A percentile compares a stretch with the other conserved stretches of the same genome.
Conservation (phyloP, 2,797 vertebrate genomes). For the Danio kyathit region DNA sequence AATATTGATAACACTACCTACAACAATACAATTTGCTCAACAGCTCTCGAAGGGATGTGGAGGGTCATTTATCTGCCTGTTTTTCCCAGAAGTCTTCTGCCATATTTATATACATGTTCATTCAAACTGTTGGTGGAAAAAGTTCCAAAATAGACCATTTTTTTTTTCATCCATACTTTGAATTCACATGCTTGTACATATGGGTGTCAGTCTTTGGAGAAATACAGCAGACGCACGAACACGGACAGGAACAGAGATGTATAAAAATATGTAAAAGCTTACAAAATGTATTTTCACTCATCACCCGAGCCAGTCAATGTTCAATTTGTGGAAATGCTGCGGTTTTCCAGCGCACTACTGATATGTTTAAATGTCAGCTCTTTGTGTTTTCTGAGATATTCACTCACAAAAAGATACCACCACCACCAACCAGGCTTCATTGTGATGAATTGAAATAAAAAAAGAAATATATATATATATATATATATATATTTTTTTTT, state of each 20-base stretch:
- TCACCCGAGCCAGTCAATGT: slow-evolving; percentile 66
- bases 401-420: slow-evolving; percentile 55
- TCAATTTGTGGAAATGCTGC: slow-evolving; percentile 65
- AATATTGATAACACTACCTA: slow-evolving; percentile 54
- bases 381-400: slow-evolving; percentile 25
- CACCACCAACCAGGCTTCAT: slow-evolving; percentile 62
- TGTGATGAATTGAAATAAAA: slow-evolving; percentile 29
- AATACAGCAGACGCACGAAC: slow-evolving; percentile 45
- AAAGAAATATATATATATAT: neutral
- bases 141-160: slow-evolving; percentile 50
- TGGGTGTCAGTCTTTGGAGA: slow-evolving; percentile 51
- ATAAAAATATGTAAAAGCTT: slow-evolving; percentile 74
- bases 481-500: too few species aligned
- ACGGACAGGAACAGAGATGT: slow-evolving; percentile 54
- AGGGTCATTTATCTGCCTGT: slow-evolving; percentile 34
- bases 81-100: slow-evolving; percentile 45
- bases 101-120: slow-evolving; percentile 49
- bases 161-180: slow-evolving; percentile 20
- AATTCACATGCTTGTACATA: slow-evolving; percentile 54
- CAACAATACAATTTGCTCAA: slow-evolving; percentile 46
- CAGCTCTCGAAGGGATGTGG: slow-evolving; percentile 39
- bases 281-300: slow-evolving; percentile 77
- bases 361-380: slow-evolving; percentile 44
- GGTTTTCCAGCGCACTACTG: slow-evolving; percentile 51
- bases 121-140: slow-evolving; percentile 46